Conservation (phyloP, 2,797 vertebrate species). For the Tolypeutes matacus region DNA sequence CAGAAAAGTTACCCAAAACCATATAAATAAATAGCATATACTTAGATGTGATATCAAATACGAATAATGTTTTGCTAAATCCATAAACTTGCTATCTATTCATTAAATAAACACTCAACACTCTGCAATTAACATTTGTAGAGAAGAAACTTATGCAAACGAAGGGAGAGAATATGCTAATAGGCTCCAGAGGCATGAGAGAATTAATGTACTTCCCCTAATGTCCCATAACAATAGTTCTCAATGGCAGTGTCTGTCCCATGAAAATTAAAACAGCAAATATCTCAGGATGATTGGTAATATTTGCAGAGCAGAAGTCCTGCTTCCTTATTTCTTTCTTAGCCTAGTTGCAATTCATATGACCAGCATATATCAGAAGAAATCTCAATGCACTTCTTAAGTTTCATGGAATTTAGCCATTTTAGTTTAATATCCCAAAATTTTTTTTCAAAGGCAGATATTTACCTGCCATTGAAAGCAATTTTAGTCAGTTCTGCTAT, state of each 20-base stretch:
- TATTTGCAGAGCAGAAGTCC: not conserved
- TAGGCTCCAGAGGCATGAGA: not conserved
- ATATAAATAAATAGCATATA: conserved; percentile 5
- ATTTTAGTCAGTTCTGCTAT: not conserved
- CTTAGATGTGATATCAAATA: not conserved
- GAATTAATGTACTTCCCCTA: not conserved
- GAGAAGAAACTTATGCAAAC: not conserved
- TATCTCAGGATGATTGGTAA: not conserved
- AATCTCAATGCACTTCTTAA: not conserved
- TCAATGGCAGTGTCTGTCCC: not conserved
- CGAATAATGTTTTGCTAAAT: not conserved
- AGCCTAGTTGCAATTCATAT: not conserved
- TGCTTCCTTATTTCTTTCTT: not conserved
- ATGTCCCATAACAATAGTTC: not conserved
- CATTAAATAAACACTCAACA: not conserved
- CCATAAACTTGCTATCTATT: not conserved
- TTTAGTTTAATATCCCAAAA: not conserved
- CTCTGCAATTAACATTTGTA: not conserved
- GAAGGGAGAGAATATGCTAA: not conserved
- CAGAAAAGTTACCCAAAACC: not conserved
- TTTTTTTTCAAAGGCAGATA: not conserved
- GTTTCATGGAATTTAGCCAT: not conserved
- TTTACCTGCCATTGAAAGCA: not conserved
- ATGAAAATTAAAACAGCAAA: conserved; percentile 1
- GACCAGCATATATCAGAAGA: not conserved